A percentile compares a stretch with the other conserved stretches of the same genome.
Conservation (phyloP, 2,888 invertebrate species). For the Stenotaenia linearis region DNA sequence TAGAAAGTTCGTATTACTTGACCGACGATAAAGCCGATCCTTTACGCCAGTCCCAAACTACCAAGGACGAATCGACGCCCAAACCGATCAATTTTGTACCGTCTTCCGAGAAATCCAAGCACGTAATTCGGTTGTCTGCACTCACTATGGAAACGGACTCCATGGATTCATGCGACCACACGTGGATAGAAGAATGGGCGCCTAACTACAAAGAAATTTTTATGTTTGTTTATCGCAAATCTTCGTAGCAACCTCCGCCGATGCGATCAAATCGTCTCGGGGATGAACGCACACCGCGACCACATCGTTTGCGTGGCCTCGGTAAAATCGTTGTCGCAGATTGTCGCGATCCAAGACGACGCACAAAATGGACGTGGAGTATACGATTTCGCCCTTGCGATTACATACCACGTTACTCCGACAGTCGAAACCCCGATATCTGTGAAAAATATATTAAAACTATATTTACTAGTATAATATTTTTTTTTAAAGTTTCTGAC, state of each 20-base stretch:
- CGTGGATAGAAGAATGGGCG: constrained; percentile 42
- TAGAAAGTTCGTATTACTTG: constrained; percentile 43
- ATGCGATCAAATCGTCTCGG: constrained; percentile 47
- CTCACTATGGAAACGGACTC: constrained; percentile 46
- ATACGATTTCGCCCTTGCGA: constrained; percentile 47
- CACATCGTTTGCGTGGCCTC: constrained; percentile 50
- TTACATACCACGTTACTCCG: constrained; percentile 49
- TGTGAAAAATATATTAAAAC: constrained; percentile 37
- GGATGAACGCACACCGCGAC: constrained; percentile 49
- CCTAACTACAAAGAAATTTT: too few relatives aligned
- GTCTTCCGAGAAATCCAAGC: constrained; percentile 43
- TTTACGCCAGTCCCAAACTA: constrained; percentile 51
- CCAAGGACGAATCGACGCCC: constrained; percentile 49
- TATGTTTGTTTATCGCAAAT: too few relatives aligned
- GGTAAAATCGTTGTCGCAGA: constrained; percentile 47
- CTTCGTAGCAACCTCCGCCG: constrained; percentile 52
- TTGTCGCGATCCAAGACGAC: constrained; percentile 46
- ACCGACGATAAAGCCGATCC: constrained; percentile 50
- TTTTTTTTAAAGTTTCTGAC: not conserved
- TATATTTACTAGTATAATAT: not conserved
- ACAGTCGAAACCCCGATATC: constrained; percentile 51
- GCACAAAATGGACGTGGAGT: constrained; percentile 49
- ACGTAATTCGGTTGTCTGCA: not conserved
- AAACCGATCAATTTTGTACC: constrained; percentile 49
- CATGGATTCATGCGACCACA: constrained; percentile 49